Percentiles rank a stretch among this genome's conserved stretches.
phyloP scores from a whole-genome alignment of 2,888 invertebrate genomes.

The Zhuqinia jingwanae region DNA sequence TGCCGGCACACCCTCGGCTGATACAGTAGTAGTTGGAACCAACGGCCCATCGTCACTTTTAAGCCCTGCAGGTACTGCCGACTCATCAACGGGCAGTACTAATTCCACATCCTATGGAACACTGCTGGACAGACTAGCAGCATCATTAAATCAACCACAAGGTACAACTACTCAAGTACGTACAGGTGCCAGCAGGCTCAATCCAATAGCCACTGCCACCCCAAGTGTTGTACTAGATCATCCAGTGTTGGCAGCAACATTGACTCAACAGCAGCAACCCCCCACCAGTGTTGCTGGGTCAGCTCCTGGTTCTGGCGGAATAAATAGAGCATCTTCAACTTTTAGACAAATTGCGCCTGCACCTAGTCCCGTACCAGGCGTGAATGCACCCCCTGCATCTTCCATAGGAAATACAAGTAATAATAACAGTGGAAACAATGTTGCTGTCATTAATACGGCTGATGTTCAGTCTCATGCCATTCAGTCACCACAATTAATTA shows the following conservation, averaged over 20 bases:
- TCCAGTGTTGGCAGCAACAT: conserved; percentile 75
- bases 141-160: conserved; percentile 73
- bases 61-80: conserved; percentile 48
- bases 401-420: conserved; percentile 39
- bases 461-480: conserved; percentile 59
- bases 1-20: conserved; percentile 85
- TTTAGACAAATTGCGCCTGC: conserved; percentile 79
- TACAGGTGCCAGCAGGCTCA: conserved; percentile 71
- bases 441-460: conserved; percentile 51
- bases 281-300: not conserved
- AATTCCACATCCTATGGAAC: conserved; percentile 73
- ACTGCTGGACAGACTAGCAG: conserved; percentile 76
- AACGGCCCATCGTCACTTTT: conserved; percentile 44
- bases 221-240: conserved; percentile 77
- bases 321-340: conserved; percentile 62
- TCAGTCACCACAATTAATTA: conserved; percentile 75
- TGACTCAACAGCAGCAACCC: conserved; percentile 68
- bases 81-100: conserved; percentile 44
- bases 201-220: conserved; percentile 77
- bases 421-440: conserved; percentile 23
- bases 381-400: conserved; percentile 28
- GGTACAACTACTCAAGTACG: conserved; percentile 49
- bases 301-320: not conserved
- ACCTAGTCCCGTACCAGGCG: conserved; percentile 65
- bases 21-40: conserved; percentile 84